A percentile compares a stretch with the other conserved stretches of the same genome.
Conservation (phyloP, 2,797 vertebrate genomes). For the Platyrinchus mystaceus region DNA sequence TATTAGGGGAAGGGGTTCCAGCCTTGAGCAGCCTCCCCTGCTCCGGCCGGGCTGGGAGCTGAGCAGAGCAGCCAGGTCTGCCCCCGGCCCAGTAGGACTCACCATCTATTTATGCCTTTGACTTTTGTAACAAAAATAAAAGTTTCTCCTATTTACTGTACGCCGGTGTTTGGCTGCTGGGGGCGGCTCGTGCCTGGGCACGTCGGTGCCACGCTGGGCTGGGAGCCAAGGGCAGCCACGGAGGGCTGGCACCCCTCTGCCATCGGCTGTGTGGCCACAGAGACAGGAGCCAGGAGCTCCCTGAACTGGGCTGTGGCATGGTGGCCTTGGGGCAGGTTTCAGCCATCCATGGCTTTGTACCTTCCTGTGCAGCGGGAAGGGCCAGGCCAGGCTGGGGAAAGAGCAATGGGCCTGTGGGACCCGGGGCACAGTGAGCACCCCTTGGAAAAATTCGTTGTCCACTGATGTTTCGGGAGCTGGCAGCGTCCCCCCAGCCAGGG, state of each 20-base stretch:
- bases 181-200: background rate
- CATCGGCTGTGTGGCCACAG: fast-evolving
- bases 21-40: background rate
- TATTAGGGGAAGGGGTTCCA: background rate
- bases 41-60: background rate
- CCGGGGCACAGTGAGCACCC: background rate
- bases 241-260: background rate
- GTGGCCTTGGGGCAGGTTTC: background rate
- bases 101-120: conserved; percentile 18
- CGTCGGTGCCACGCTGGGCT: background rate
- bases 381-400: background rate
- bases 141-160: conserved; percentile 50
- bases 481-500: fast-evolving
- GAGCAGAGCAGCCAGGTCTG: background rate
- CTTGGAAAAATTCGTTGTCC: fast-evolving
- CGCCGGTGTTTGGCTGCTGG: background rate
- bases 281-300: background rate
- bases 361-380: background rate
- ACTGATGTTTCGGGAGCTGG: fast-evolving
- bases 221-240: background rate
- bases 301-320: fast-evolving
- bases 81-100: background rate
- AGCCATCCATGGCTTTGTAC: fast-evolving
- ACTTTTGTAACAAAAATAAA: conserved; percentile 68
- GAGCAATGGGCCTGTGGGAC: background rate